These are phyloP conservation scores for Ditula angustiorana DNA, from an alignment of 2,888 invertebrate genomes.

Conservation along the genomic window DNA sequence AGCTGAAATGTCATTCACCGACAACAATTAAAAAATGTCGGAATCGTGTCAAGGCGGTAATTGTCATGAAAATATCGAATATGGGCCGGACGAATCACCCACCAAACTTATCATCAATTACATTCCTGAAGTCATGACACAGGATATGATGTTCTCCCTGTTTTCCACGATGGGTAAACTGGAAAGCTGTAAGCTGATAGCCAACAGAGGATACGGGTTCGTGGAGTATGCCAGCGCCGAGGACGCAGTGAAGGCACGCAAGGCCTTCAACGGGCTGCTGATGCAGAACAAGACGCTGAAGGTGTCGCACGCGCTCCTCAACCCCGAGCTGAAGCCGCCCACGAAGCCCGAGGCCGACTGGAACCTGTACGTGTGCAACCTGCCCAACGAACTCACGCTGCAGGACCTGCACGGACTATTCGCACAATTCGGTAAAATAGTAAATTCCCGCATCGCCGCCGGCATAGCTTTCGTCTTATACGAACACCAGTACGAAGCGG, in stretches of 20 bases:
- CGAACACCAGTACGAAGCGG: slow-evolving; percentile 82
- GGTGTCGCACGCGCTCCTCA: slow-evolving; percentile 81
- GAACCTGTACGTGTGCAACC: slow-evolving; percentile 85
- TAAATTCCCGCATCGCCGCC: slow-evolving; percentile 84
- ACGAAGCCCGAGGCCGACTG: slow-evolving; percentile 84
- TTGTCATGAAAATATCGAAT: slow-evolving; percentile 85
- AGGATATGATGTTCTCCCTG: slow-evolving; percentile 85
- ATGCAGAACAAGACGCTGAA: slow-evolving; percentile 85
- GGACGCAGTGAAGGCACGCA: slow-evolving; percentile 81
- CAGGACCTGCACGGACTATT: slow-evolving; percentile 84
- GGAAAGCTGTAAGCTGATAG: slow-evolving; percentile 85
- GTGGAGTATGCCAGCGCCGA: slow-evolving; percentile 83
- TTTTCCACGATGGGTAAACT: slow-evolving; percentile 85
- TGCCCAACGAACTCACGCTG: slow-evolving; percentile 85
- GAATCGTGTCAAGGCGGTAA: slow-evolving; percentile 86
- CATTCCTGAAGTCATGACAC: slow-evolving; percentile 86
- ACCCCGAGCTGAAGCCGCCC: slow-evolving; percentile 82
- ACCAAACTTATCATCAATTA: slow-evolving; percentile 86
- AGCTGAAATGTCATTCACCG: slow-evolving; percentile 82
- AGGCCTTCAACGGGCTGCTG: slow-evolving; percentile 82
- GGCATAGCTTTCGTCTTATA: slow-evolving; percentile 84
- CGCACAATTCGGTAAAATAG: slow-evolving; percentile 85
- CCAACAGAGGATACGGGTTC: slow-evolving; percentile 85
- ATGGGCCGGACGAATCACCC: slow-evolving; percentile 84
- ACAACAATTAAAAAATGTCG: slow-evolving; percentile 87